A percentile compares a stretch with the other conserved stretches of the same genome.
These are phyloP conservation scores for Beroe forskalii DNA, from an alignment of 37 sponge, comb jelly and placozoan species.

Conservation along the genomic window DNA sequence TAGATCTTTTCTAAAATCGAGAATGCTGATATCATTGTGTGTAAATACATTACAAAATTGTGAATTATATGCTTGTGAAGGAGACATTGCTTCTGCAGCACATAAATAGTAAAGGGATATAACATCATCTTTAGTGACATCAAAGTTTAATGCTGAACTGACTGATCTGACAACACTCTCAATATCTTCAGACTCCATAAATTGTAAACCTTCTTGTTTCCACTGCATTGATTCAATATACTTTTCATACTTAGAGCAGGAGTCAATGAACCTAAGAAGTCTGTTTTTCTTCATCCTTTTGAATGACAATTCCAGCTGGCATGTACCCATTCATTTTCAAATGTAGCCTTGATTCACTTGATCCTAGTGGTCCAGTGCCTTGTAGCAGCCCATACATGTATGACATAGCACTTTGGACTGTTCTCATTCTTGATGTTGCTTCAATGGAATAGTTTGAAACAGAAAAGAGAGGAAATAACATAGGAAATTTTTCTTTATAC, in stretches of 20 bases:
- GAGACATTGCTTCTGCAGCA: constrained; percentile 44
- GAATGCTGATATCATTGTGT: not conserved
- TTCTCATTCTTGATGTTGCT: constrained; percentile 30
- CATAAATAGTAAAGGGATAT: constrained; percentile 41
- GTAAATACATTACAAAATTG: constrained; percentile 3
- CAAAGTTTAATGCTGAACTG: not conserved
- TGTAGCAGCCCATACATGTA: constrained; percentile 49
- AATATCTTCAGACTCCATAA: not conserved
- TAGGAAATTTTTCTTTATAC: not conserved
- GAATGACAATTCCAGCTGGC: not conserved
- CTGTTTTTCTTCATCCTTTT: not conserved
- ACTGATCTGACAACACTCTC: constrained; percentile 1
- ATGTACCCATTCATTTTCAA: constrained; percentile 7
- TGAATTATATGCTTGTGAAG: constrained; percentile 16
- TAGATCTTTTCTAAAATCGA: constrained; percentile 51
- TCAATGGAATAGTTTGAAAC: not conserved
- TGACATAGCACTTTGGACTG: constrained; percentile 40
- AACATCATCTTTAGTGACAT: not conserved
- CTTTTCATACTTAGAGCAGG: not conserved
- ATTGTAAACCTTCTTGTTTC: not conserved
- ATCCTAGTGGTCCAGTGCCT: constrained; percentile 28
- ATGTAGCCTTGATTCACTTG: not conserved
- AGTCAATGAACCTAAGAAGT: constrained; percentile 12
- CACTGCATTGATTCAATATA: constrained; percentile 1
- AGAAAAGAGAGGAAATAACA: not conserved